Base-by-base conservation (phyloP, 1,140 invertebrate species). In the Psix sp. region DNA sequence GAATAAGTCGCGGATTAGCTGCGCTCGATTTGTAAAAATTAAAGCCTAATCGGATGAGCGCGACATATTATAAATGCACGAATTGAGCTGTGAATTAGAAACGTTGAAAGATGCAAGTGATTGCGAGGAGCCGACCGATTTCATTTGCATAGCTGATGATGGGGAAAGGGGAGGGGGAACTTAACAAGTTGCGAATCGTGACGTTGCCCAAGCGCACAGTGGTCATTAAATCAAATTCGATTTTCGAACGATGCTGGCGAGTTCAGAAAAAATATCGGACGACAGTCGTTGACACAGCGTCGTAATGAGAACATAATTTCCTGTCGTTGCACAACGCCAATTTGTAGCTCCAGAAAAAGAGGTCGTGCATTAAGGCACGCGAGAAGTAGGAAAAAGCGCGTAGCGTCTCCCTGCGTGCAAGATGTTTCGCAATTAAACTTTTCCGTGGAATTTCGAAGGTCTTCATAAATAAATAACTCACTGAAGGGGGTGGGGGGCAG, bases 231-330 rank as follows among this genome's bases (percentile, higher is more conserved):
- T 56, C 21, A 56, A 54, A 70, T 70, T 62, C 20, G 42, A 62
- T 62, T 56, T 54, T 70, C 42, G 42, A 56, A 14, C 39, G 24
- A 40, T 15, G 36, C 17, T 6, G 16, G 31, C 49, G 36, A 54
- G 29, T 35, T 43, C 35, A 45, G 60, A 7, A 42, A 73, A 73
- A 66, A 29, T 54, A 67, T 65, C 36, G 45, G 43, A 67, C 49
- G 49, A 74, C 24, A 62, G 54, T 74, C 57, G 51, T 62, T 62
- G 71, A 74, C 62, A 57, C 43, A 62, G 36, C 46, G 11, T n/a
- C 9, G 38, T 67, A 74, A 74, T 63, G 71, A 63, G 71, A 60
- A 74, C 62, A 57, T 67, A 67, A 74, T 67, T 74, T 74, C 71
- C 71, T 62, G 71, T 63, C 63, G 62, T 74, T 60, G 56, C 39